These are phyloP conservation scores for Picus viridis DNA, from an alignment of 2,797 vertebrate species.

Conservation along the genomic window DNA sequence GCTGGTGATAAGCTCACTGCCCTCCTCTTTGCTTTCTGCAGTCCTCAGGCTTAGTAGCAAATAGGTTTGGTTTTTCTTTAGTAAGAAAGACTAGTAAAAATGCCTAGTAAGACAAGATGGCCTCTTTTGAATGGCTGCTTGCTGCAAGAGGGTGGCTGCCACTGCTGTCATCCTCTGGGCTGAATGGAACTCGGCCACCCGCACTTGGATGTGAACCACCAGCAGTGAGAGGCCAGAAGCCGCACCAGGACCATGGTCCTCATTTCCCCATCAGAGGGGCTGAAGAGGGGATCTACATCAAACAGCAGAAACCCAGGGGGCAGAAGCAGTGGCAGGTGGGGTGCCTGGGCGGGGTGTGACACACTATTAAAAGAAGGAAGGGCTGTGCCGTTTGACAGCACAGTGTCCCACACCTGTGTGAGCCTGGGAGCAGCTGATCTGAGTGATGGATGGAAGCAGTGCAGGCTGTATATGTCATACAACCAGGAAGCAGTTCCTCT, in stretches of 20 bases:
- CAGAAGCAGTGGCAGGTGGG: accelerated
- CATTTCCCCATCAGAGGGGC: accelerated
- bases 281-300: background rate
- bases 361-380: accelerated
- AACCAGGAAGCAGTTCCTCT: background rate
- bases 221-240: background rate
- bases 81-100: background rate
- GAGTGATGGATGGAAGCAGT: background rate
- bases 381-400: background rate
- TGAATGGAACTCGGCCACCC: background rate
- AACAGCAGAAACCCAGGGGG: background rate
- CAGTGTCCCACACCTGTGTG: accelerated
- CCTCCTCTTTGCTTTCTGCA: too few species aligned
- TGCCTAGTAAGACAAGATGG: background rate
- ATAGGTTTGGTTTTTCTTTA: background rate
- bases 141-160: background rate
- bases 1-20: background rate
- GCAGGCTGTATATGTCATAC: background rate
- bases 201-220: background rate
- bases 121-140: background rate
- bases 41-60: background rate
- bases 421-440: background rate
- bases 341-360: background rate
- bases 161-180: background rate
- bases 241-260: accelerated